Percentiles rank a stretch among this genome's conserved stretches.
Conservation (phyloP, 2,113 vertebrate species). For the Cyprinodon tularosa region DNA sequence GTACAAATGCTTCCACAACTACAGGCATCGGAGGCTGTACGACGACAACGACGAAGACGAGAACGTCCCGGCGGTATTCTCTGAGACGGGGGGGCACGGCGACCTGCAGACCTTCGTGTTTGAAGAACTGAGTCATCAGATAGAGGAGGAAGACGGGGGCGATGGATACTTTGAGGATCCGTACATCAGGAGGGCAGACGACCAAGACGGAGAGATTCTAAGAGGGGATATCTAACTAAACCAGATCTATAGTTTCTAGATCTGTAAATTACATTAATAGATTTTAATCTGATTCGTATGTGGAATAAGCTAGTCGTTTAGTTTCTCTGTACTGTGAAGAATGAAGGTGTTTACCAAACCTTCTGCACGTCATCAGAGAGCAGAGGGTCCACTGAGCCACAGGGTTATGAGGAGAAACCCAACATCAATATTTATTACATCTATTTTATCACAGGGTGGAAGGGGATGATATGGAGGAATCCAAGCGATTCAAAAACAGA, state of each 20-base stretch:
- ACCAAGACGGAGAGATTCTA: neutral
- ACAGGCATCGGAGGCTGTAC: conserved; percentile 82
- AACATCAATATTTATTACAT: no score
- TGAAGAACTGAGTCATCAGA: conserved; percentile 59
- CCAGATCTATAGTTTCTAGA: neutral
- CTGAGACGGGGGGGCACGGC: conserved; percentile 25
- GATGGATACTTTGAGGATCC: conserved; percentile 90
- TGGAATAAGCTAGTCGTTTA: neutral
- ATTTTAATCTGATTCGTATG: neutral
- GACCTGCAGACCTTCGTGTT: conserved; percentile 60
- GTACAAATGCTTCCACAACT: conserved; percentile 86
- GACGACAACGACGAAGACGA: conserved; percentile 73
- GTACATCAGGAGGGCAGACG: conserved; percentile 81
- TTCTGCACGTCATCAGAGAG: neutral
- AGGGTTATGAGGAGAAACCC: no score
- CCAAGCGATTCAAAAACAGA: no score
- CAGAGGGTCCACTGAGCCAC: no score
- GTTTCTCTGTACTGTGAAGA: neutral
- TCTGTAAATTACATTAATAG: neutral
- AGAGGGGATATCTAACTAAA: neutral
- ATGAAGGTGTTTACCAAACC: neutral
- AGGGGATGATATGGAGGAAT: no score
- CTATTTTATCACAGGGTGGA: no score
- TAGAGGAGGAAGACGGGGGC: conserved; percentile 33
- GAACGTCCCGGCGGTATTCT: conserved; percentile 60